phyloP scores from a whole-genome alignment of 2,113 vertebrate species.

The Apaloderma vittatum region DNA sequence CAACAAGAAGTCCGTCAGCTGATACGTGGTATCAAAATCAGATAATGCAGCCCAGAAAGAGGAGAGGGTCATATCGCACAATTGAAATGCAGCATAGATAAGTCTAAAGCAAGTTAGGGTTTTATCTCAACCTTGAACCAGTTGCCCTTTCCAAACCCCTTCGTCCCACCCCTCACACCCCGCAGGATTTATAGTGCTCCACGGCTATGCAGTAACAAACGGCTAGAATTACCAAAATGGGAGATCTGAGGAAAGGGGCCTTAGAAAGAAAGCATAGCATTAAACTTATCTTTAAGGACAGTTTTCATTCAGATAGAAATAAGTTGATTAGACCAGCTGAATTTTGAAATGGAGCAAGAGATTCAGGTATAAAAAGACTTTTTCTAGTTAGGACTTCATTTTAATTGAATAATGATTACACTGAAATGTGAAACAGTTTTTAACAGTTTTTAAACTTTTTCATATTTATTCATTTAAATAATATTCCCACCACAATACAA shows the following conservation, averaged over 20 bases:
- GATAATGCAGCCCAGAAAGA: conserved; percentile 35
- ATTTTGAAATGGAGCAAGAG: background rate
- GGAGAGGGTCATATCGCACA: background rate
- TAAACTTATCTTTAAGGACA: background rate
- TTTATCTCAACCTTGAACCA: conserved; percentile 65
- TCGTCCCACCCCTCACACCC: background rate
- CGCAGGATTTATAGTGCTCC: fast-evolving
- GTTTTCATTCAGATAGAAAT: conserved; percentile 48
- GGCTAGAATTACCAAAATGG: background rate
- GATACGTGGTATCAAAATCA: conserved; percentile 50
- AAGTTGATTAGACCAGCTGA: background rate
- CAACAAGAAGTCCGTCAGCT: conserved; percentile 30
- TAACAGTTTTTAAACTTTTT: background rate
- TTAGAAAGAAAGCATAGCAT: background rate
- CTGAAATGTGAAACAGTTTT: background rate
- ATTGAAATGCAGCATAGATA: conserved; percentile 39
- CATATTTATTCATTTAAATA: background rate
- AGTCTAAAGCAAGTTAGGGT: conserved; percentile 30
- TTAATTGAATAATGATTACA: background rate
- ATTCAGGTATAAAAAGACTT: background rate
- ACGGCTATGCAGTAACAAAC: background rate
- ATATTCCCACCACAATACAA: background rate
- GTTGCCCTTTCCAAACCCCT: background rate
- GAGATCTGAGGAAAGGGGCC: background rate
- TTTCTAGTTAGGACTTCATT: background rate